Evolutionary conservation across 2,888 invertebrate genomes (phyloP).

Genomic region (Monopis laevigella): DNA sequence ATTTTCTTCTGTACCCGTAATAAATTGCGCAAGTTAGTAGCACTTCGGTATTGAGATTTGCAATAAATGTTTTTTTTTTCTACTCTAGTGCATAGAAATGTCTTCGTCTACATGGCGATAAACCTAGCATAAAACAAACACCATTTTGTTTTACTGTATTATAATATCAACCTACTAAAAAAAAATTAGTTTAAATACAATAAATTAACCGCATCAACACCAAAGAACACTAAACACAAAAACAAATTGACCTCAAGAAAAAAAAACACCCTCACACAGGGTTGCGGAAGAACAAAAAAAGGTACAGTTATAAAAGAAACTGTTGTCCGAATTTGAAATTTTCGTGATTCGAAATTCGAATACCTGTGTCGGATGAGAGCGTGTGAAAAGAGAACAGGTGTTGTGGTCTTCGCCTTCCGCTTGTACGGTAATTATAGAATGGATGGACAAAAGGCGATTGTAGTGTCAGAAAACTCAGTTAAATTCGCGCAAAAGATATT

Average conservation of each 20-base stretch:
- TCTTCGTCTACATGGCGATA: no score
- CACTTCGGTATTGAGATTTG: no score
- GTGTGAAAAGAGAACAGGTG: conserved; percentile 66
- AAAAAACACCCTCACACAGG: conserved; percentile 18
- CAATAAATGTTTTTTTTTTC: no score
- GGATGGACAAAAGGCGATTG: conserved; percentile 34
- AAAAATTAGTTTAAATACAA: no score
- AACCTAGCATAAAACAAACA: no score
- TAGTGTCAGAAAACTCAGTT: conserved; percentile 1
- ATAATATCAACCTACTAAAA: no score
- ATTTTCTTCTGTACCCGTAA: conserved; percentile 41
- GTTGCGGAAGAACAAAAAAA: conserved; percentile 40
- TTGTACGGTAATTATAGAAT: conserved; percentile 48
- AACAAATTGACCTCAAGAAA: conserved; percentile 12
- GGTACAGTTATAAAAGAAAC: conserved; percentile 39
- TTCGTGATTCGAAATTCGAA: conserved; percentile 25
- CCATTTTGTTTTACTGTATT: no score
- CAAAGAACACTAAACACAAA: conserved; percentile 8
- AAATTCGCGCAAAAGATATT: no score
- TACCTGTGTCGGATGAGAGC: conserved; percentile 42
- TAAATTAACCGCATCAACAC: background rate
- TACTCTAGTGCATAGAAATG: no score
- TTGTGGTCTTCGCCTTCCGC: conserved; percentile 37
- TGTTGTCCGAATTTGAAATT: conserved; percentile 35
- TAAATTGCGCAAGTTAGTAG: conserved; percentile 60